Percentiles rank a stretch among this genome's conserved stretches.
Evolutionary conservation across 2,113 vertebrate genomes (phyloP).

Genomic region (Phylloscopus whistleri): DNA sequence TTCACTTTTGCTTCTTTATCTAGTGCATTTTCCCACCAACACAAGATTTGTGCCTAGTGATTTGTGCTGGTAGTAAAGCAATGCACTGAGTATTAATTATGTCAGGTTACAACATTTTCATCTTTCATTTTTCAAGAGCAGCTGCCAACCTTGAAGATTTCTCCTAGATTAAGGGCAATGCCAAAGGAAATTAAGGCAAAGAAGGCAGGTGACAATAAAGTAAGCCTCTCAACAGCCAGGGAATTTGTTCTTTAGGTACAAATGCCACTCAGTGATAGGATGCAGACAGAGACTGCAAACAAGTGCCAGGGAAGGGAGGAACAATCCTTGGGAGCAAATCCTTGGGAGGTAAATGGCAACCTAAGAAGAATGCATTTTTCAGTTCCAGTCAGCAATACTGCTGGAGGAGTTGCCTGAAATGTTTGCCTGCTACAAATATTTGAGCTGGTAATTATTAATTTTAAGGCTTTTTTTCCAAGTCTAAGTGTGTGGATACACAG

Average conservation of each 20-base stretch:
- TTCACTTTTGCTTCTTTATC: neutral
- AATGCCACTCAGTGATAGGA: neutral
- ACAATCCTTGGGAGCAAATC: neutral
- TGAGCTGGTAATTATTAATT: neutral
- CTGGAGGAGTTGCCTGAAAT: neutral
- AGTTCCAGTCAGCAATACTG: neutral
- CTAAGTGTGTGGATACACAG: neutral
- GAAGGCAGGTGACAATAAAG: neutral
- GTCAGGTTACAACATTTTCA: neutral
- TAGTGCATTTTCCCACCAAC: neutral
- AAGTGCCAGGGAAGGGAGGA: neutral
- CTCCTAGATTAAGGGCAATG: neutral
- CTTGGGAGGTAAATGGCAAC: neutral
- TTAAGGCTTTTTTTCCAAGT: neutral
- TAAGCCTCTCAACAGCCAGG: neutral
- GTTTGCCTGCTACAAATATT: neutral
- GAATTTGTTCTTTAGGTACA: neutral
- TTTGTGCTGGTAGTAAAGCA: neutral
- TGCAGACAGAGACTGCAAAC: neutral
- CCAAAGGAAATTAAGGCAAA: neutral
- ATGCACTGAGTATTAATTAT: neutral
- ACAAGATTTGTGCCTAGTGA: neutral
- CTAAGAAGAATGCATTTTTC: neutral
- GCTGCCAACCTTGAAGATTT: neutral
- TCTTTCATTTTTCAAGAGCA: neutral